Evolutionary conservation across 2,888 invertebrate genomes (phyloP).

Genomic region (Carabus problematicus): DNA sequence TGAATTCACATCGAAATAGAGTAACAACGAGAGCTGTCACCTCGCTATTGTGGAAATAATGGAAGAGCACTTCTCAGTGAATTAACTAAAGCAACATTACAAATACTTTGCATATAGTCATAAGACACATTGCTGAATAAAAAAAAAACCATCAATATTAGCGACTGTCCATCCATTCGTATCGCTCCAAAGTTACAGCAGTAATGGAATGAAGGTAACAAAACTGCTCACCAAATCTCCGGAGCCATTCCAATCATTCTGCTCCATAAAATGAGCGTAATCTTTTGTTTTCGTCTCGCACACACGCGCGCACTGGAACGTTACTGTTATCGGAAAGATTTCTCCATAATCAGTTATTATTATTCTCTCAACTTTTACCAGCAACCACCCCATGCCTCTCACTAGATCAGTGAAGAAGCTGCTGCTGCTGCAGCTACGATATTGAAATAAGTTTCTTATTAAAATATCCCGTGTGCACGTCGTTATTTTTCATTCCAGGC

Average conservation of each 20-base stretch:
- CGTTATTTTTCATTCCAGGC: slow-evolving; percentile 8
- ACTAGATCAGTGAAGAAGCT: background rate
- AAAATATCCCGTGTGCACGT: slow-evolving; percentile 40
- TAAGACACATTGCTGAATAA: no score
- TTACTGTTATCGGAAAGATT: slow-evolving; percentile 19
- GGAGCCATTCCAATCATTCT: slow-evolving; percentile 38
- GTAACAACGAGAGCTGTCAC: no score
- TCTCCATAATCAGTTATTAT: slow-evolving; percentile 39
- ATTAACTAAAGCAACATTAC: no score
- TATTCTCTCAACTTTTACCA: slow-evolving; percentile 36
- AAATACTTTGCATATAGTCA: no score
- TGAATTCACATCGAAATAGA: slow-evolving; percentile 50
- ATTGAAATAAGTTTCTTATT: slow-evolving; percentile 42
- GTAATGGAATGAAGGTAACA: background rate
- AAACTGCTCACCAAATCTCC: background rate
- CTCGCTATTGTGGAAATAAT: no score
- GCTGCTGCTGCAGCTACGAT: background rate
- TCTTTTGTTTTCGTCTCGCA: slow-evolving; percentile 38
- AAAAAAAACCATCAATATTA: no score
- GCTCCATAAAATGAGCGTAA: slow-evolving; percentile 39
- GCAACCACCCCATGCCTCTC: background rate
- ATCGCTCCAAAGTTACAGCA: no score
- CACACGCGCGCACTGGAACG: background rate
- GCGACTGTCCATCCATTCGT: no score
- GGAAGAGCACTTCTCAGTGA: no score